phyloP scores from a whole-genome alignment of 2,888 invertebrate species.

The Cantharis rustica region DNA sequence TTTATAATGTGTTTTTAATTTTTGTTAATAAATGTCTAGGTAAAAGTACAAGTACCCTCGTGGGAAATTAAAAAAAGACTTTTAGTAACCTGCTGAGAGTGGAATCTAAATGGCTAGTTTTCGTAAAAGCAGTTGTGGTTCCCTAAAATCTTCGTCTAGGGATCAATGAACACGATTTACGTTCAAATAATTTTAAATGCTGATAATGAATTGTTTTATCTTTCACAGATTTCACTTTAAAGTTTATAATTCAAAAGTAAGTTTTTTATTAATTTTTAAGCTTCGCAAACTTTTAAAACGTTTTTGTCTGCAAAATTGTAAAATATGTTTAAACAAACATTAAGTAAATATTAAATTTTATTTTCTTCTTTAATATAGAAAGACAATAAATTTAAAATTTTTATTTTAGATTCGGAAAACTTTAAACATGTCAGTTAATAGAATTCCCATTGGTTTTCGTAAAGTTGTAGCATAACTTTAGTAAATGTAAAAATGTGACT shows the following conservation, averaged over 20 bases:
- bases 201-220: slow-evolving; percentile 26
- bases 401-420: slow-evolving; percentile 36
- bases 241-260: background rate
- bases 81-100: slow-evolving; percentile 38
- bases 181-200: slow-evolving; percentile 44
- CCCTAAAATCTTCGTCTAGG: slow-evolving; percentile 36
- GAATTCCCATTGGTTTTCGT: slow-evolving; percentile 38
- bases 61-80: slow-evolving; percentile 41
- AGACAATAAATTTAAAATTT: slow-evolving; percentile 38
- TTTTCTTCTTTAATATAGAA: slow-evolving; percentile 18
- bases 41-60: slow-evolving; percentile 35
- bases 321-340: background rate
- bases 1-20: slow-evolving; percentile 31
- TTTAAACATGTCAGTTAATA: slow-evolving; percentile 42
- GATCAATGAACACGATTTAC: slow-evolving; percentile 41
- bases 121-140: slow-evolving; percentile 32
- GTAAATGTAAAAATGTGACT: slow-evolving; percentile 43
- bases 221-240: slow-evolving; percentile 17
- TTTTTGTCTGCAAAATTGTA: background rate
- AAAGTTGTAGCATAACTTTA: slow-evolving; percentile 38
- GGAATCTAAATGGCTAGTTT: slow-evolving; percentile 37
- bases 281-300: background rate
- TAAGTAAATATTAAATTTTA: background rate
- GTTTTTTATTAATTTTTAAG: background rate
- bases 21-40: slow-evolving; percentile 35